Conservation (phyloP, 2,113 vertebrate genomes). For the Butorides virescens region DNA sequence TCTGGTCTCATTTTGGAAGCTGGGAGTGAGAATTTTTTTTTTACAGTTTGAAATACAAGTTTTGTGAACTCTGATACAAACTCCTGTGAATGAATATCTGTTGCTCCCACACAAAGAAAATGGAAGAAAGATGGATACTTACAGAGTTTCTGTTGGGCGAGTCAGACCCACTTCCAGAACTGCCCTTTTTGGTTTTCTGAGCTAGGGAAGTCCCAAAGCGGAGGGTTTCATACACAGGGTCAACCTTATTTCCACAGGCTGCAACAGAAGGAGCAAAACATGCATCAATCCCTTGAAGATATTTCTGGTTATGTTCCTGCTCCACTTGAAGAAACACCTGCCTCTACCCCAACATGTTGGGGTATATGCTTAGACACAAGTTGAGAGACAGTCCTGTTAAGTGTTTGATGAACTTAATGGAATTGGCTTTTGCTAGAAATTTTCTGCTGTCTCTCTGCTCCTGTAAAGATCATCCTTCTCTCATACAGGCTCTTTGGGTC, state of each 20-base stretch:
- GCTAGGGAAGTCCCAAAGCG: constrained; percentile 96
- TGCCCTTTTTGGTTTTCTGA: constrained; percentile 91
- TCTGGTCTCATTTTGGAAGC: neutral
- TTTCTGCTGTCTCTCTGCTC: neutral
- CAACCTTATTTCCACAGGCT: constrained; percentile 98
- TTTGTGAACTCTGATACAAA: neutral
- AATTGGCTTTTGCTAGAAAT: neutral
- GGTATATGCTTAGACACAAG: neutral
- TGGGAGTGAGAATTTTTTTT: neutral
- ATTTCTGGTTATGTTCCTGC: neutral
- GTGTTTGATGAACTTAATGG: neutral
- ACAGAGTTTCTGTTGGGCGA: constrained; percentile 93
- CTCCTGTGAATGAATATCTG: neutral
- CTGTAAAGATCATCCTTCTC: neutral
- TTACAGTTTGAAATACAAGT: neutral
- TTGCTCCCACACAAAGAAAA: neutral
- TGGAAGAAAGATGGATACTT: constrained; percentile 40
- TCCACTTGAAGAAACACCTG: neutral
- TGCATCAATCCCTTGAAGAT: neutral
- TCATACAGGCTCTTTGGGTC: neutral
- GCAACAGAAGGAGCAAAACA: constrained; percentile 44
- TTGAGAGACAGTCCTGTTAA: neutral
- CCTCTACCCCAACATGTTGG: neutral
- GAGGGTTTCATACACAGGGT: constrained; percentile 95
- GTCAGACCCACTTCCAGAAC: constrained; percentile 85